These are phyloP conservation scores for Drosophila fuyamai DNA, from an alignment of 1,140 invertebrate genomes.

Conservation along the genomic window DNA sequence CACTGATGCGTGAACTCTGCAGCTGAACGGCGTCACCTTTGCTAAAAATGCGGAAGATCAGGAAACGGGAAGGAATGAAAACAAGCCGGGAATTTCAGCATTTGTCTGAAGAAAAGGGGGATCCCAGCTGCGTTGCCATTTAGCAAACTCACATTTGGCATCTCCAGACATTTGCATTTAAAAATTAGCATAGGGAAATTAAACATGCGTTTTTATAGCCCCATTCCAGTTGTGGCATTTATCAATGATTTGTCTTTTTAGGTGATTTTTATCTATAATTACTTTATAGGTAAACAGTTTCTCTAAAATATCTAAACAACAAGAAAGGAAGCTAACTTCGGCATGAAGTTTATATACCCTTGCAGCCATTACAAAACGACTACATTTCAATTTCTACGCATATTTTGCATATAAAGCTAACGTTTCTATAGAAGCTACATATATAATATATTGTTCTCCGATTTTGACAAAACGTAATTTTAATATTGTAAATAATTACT, in stretches of 20 bases:
- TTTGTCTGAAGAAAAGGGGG: not conserved
- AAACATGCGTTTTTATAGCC: not conserved
- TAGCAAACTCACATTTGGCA: not conserved
- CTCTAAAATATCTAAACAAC: too few relatives aligned
- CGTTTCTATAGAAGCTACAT: too few relatives aligned
- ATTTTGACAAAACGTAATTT: too few relatives aligned
- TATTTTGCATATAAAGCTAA: too few relatives aligned
- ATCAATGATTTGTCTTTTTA: not conserved
- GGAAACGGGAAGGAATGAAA: slow-evolving; percentile 49
- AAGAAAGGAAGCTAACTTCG: not conserved
- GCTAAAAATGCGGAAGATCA: slow-evolving; percentile 74
- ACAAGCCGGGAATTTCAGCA: slow-evolving; percentile 20
- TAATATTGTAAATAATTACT: too few relatives aligned
- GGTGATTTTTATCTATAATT: not conserved
- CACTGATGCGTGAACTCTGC: slow-evolving; percentile 71
- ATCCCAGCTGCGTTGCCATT: not conserved
- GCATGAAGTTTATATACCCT: too few relatives aligned
- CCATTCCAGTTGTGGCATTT: not conserved
- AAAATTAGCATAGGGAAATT: slow-evolving; percentile 4
- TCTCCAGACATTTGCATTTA: slow-evolving; percentile 5
- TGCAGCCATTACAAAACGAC: too few relatives aligned
- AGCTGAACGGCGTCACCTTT: slow-evolving; percentile 50
- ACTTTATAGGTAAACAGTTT: too few relatives aligned
- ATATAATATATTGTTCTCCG: too few relatives aligned
- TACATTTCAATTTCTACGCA: too few relatives aligned